Evolutionary conservation across 2,797 vertebrate species (phyloP), one percentile per base, ranked within the genome.

Genomic region (Lutjanus argentimaculatus): DNA sequence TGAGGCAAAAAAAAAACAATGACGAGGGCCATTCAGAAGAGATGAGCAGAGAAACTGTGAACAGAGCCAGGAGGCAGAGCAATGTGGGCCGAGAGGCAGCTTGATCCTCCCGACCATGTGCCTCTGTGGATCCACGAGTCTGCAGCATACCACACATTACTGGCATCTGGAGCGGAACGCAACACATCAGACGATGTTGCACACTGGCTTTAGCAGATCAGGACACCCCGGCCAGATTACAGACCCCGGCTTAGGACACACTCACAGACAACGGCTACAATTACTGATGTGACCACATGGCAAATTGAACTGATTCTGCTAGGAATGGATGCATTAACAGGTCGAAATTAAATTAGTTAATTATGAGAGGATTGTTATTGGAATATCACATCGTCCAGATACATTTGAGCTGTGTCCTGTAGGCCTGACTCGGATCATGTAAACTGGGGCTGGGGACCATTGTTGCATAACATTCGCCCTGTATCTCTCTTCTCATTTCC

Each of bases 201-300:
- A 86, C 84, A 67, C 83, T 82, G 82, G 90, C 69, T 91, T 91
- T 83, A 86, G 75, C 43, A 67, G 77, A 80, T 82, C 82, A 84
- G 52, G 14, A 46, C 63, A 56, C 11, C 7, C 49, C 64, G 67
- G 69, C 52, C 36, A 30, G 62, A 71, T 76, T 79, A 80, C 77
- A 81, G 65, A 64, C 42, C 43, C 7, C 3, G 8, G 57, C 22
- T 76, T 68, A 67, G 53, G 58, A 76, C 43, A 43, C 57, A 48
- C 70, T 52, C 52, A 15, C 66, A 51, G 43, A 78, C 40, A 12
- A 19, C 9, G 40, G 52, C 14, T 65, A 14, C 51, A 58, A 67
- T 72, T 67, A 73, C 69, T 52, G 53, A 56, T 68, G 15, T 56
- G 49, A 40, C 63, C 59, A 62, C 73, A 52, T 45, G 25, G 22